Percentiles rank a stretch among this genome's conserved stretches.
Evolutionary conservation across 2,113 vertebrate species (phyloP).

Genomic region (Suncus etruscus): DNA sequence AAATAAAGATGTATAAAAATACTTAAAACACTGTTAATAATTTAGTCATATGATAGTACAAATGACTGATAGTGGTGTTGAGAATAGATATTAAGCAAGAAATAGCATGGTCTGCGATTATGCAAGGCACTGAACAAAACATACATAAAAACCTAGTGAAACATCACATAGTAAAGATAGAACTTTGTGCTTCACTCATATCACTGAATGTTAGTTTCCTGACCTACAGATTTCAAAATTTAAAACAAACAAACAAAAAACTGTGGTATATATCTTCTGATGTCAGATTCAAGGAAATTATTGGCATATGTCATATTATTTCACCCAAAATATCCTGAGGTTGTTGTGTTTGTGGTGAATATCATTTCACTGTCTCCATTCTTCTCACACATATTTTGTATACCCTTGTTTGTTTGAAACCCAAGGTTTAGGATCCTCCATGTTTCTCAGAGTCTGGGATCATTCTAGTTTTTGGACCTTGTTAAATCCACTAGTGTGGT

Average conservation of each 20-base stretch:
- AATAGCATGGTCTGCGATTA: neutral
- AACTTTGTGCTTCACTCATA: neutral
- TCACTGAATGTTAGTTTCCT: neutral
- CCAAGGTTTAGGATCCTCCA: neutral
- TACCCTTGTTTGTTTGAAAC: neutral
- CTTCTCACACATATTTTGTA: neutral
- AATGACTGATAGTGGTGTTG: neutral
- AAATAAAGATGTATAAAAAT: neutral
- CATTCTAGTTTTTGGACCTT: constrained; percentile 24
- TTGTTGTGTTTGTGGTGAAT: neutral
- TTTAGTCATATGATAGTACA: neutral
- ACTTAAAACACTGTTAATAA: neutral
- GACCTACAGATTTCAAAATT: neutral
- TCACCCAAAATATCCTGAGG: neutral
- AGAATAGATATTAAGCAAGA: neutral
- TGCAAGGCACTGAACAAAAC: constrained; percentile 4
- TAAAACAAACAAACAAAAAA: neutral
- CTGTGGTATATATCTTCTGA: neutral
- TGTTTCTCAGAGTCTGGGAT: neutral
- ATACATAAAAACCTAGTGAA: neutral
- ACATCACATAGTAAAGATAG: neutral
- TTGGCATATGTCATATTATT: neutral
- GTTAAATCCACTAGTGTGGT: constrained; percentile 5
- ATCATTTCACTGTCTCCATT: neutral
- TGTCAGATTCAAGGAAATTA: neutral